A percentile compares a stretch with the other conserved stretches of the same genome.
phyloP scores from a whole-genome alignment of 2,797 vertebrate genomes.

The Pampus argenteus region DNA sequence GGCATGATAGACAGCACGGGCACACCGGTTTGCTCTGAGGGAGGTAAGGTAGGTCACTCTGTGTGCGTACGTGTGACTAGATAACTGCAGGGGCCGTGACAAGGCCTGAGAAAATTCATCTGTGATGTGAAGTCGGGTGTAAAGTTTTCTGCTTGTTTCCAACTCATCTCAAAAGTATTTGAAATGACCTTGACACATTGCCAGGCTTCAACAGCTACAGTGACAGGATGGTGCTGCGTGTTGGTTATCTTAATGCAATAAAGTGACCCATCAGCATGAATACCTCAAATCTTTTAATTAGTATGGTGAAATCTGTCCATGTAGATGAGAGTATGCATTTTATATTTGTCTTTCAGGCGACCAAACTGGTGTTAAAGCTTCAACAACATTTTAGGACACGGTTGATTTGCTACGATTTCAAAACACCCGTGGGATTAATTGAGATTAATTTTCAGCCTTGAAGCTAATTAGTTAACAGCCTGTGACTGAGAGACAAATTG shows the following conservation, averaged over 20 bases:
- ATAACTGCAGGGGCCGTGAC: slow-evolving; percentile 36
- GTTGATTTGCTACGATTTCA: slow-evolving; percentile 70
- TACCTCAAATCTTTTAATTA: slow-evolving; percentile 18
- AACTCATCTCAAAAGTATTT: slow-evolving; percentile 35
- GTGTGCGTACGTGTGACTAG: slow-evolving; percentile 6
- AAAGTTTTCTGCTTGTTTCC: slow-evolving; percentile 35
- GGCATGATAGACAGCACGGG: not conserved
- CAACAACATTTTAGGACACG: slow-evolving; percentile 70
- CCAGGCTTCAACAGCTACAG: slow-evolving; percentile 12
- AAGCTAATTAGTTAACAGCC: slow-evolving; percentile 79
- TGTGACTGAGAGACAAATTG: slow-evolving; percentile 79
- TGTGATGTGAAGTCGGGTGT: slow-evolving; percentile 49
- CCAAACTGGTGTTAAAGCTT: slow-evolving; percentile 22
- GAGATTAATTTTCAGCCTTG: slow-evolving; percentile 78
- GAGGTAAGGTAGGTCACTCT: slow-evolving; percentile 29
- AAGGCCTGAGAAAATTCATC: slow-evolving; percentile 53
- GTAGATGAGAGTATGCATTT: not conserved
- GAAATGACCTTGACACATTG: slow-evolving; percentile 50
- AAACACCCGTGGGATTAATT: slow-evolving; percentile 77
- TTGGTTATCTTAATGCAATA: slow-evolving; percentile 5
- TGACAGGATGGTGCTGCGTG: too few relatives aligned
- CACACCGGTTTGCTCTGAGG: slow-evolving; percentile 11
- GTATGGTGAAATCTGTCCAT: not conserved
- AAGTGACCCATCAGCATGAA: slow-evolving; percentile 8
- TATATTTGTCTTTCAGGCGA: slow-evolving; percentile 1